Evolutionary conservation across 1,140 invertebrate genomes (phyloP).

Genomic region (Dysdera silvatica): DNA sequence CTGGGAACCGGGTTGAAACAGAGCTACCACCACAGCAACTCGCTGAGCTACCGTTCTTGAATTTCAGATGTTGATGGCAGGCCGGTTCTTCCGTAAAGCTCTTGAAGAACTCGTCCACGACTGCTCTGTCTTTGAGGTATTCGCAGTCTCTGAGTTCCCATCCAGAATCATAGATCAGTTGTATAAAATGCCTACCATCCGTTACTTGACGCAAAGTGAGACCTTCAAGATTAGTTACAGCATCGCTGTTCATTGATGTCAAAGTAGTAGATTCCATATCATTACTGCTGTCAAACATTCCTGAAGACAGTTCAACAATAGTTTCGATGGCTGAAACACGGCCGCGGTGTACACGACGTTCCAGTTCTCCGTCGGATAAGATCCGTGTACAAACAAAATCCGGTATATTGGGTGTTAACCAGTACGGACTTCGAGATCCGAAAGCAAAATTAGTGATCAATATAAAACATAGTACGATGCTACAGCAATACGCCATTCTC

Average conservation of each 20-base stretch:
- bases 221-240: conserved; percentile 32
- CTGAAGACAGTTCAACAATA: conserved; percentile 42
- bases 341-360: conserved; percentile 53
- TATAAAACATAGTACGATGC: no score
- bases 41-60: no score
- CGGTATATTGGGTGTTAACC: no score
- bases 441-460: no score
- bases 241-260: not conserved
- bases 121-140: conserved; percentile 46
- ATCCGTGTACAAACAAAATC: conserved; percentile 17
- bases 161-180: conserved; percentile 56
- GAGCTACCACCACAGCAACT: no score
- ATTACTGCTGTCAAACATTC: not conserved
- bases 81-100: conserved; percentile 33
- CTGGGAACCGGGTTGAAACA: not conserved
- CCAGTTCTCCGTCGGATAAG: conserved; percentile 55
- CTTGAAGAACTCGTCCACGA: conserved; percentile 50
- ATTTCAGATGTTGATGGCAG: conserved; percentile 6
- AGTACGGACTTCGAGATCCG: no score
- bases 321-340: conserved; percentile 58
- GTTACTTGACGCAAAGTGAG: conserved; percentile 57
- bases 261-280: not conserved
- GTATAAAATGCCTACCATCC: conserved; percentile 56
- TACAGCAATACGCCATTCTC: no score
- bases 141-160: conserved; percentile 56